These are phyloP conservation scores for Agriotes lineatus DNA, from an alignment of 2,888 invertebrate species.

Conservation along the genomic window DNA sequence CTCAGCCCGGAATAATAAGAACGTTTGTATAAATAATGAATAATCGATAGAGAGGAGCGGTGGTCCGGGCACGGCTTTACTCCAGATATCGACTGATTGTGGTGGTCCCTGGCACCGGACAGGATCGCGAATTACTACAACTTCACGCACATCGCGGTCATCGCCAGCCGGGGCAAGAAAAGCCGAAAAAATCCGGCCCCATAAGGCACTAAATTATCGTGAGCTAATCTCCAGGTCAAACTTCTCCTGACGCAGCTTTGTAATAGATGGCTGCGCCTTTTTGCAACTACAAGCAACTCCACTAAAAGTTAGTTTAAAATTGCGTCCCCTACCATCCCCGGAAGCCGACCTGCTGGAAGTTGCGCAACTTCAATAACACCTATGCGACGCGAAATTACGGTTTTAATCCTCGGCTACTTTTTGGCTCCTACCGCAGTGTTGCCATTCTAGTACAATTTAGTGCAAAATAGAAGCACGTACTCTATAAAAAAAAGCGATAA, in stretches of 20 bases:
- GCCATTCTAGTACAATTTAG: too few relatives aligned
- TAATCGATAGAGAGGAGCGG: conserved; percentile 65
- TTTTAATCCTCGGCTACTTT: not conserved
- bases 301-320: conserved; percentile 31
- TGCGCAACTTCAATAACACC: conserved; percentile 8
- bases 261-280: conserved; percentile 29
- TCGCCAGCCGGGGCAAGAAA: conserved; percentile 43
- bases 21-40: conserved; percentile 67
- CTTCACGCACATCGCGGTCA: conserved; percentile 51
- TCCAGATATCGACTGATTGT: conserved; percentile 66
- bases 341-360: not conserved
- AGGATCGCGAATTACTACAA: conserved; percentile 50
- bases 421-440: too few relatives aligned
- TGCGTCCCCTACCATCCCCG: conserved; percentile 7
- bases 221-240: conserved; percentile 40
- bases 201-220: conserved; percentile 30
- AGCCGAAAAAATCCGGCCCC: conserved; percentile 29
- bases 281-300: conserved; percentile 33
- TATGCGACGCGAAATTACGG: not conserved
- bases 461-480: not conserved
- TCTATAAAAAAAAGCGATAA: not conserved
- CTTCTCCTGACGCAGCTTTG: conserved; percentile 28
- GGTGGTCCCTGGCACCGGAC: conserved; percentile 60
- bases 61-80: conserved; percentile 65
- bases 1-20: conserved; percentile 65